phyloP scores from a whole-genome alignment of 2,113 vertebrate genomes.

The Nibea coibor region DNA sequence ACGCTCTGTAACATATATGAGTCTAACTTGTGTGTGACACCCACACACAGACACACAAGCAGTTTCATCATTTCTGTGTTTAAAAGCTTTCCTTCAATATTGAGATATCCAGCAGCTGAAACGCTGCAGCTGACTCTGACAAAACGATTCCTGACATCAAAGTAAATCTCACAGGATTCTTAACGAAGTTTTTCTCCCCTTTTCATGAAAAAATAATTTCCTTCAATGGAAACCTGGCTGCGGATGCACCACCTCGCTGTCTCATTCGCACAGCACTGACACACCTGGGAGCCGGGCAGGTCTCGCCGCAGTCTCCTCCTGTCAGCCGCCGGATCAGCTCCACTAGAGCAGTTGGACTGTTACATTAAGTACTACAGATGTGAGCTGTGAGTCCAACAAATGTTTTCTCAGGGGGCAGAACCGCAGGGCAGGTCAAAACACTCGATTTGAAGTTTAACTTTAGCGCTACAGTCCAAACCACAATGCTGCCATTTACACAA shows the following conservation, averaged over 20 bases:
- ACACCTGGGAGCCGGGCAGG: slow-evolving; percentile 33
- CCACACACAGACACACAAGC: neutral
- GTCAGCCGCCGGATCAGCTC: slow-evolving; percentile 9
- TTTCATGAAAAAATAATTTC: neutral
- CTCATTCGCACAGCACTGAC: neutral
- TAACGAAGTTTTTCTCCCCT: slow-evolving; percentile 35
- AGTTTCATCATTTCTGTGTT: slow-evolving; percentile 35
- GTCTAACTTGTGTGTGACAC: neutral
- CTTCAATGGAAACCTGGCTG: neutral
- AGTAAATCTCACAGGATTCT: slow-evolving; percentile 36
- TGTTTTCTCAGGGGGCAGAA: slow-evolving; percentile 8
- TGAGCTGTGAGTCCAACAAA: neutral
- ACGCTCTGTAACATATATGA: neutral
- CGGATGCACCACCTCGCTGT: slow-evolving; percentile 6
- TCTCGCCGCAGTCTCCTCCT: slow-evolving; percentile 2
- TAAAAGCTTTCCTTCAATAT: slow-evolving; percentile 11
- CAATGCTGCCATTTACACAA: neutral
- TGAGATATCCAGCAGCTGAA: slow-evolving; percentile 25
- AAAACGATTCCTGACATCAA: slow-evolving; percentile 57
- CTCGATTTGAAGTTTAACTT: neutral
- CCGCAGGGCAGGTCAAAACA: neutral
- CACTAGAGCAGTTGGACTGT: neutral
- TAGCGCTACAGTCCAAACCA: neutral
- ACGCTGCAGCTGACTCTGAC: slow-evolving; percentile 19
- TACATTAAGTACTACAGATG: neutral